Base-by-base conservation (phyloP, 2,113 vertebrate species). In the Pseudorectes ferrugineus region DNA sequence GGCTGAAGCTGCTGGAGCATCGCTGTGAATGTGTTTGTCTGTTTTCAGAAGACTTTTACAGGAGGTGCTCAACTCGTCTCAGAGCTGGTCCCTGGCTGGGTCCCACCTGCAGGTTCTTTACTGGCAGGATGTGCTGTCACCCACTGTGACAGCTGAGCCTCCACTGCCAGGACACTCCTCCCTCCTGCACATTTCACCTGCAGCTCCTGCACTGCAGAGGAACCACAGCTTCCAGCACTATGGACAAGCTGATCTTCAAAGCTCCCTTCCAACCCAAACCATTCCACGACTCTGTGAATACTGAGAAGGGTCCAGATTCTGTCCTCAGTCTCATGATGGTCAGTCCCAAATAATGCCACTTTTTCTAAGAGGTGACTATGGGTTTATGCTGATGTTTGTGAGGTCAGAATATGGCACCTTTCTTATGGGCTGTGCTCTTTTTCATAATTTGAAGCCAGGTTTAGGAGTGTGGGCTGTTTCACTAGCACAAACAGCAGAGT, bases 81-180 rank as follows among this genome's bases (percentile, higher is more conserved):
- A n/a, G 14, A 26, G 24, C 20, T 45, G 40, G 12, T 14, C 42
- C 7, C 36, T 31, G 12, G 4, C 48, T 35, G 79, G 33, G 42
- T 70, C 57, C 28, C 58, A 46, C 11, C 7, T 0, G 1, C 14
- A 21, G 9, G 10, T 28, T 21, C 21, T 12, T 1, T 2, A 21
- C 18, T 57, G 46, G 33, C 33, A 40, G 65, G 55, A 36, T 45
- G 54, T 4, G 3, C 40, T 71, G 31, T 57, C 68, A 55, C 25
- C 65, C 28, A 2, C 42, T 40, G 5, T 26, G 48, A 49, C 42
- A 72, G 8, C 49, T 14, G 54, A 52, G 49, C 17, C 33, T 26
- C 20, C 55, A 1, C n/a, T 29, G 59, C 22, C 65, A 54, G 42
- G n/a, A 14, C 77, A 62, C 2, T 42, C 54, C 58, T 55, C 22